A percentile compares a stretch with the other conserved stretches of the same genome.
Evolutionary conservation across 2,113 vertebrate genomes (phyloP).

Genomic region (Alaudala cheleensis): DNA sequence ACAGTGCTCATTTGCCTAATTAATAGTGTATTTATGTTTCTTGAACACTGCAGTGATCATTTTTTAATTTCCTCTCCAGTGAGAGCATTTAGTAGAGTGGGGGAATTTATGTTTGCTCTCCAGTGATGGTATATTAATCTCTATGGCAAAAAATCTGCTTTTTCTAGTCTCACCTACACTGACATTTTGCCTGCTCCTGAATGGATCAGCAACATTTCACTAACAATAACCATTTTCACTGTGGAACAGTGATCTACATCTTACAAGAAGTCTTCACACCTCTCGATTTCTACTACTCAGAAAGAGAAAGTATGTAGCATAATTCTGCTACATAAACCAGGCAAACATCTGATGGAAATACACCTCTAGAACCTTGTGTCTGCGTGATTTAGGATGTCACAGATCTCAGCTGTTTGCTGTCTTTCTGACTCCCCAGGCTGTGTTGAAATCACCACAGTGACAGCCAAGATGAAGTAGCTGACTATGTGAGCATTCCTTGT

Average conservation of each 20-base stretch:
- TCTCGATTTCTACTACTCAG: not conserved
- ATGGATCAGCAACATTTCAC: not conserved
- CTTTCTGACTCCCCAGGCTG: slow-evolving; percentile 27
- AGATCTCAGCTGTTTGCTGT: slow-evolving; percentile 35
- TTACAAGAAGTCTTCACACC: not conserved
- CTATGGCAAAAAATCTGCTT: not conserved
- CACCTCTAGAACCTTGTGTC: not conserved
- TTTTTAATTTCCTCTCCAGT: slow-evolving; percentile 25
- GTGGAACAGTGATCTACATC: not conserved
- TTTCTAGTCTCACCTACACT: not conserved
- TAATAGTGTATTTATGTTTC: slow-evolving; percentile 39
- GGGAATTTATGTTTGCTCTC: slow-evolving; percentile 9
- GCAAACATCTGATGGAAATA: not conserved
- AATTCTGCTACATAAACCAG: not conserved
- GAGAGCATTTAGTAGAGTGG: slow-evolving; percentile 21
- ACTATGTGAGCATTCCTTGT: slow-evolving; percentile 20
- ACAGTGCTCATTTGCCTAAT: slow-evolving; percentile 30
- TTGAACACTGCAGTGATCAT: slow-evolving; percentile 2
- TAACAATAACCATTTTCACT: not conserved
- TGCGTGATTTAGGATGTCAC: not conserved
- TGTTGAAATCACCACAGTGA: slow-evolving; percentile 46
- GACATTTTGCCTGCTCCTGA: slow-evolving; percentile 12
- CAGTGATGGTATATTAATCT: not conserved
- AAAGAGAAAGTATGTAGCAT: not conserved
- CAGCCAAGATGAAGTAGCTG: slow-evolving; percentile 62